A percentile compares a stretch with the other conserved stretches of the same genome.
These are phyloP conservation scores for Microplitis deprimator DNA, from an alignment of 2,888 invertebrate genomes.

Conservation along the genomic window DNA sequence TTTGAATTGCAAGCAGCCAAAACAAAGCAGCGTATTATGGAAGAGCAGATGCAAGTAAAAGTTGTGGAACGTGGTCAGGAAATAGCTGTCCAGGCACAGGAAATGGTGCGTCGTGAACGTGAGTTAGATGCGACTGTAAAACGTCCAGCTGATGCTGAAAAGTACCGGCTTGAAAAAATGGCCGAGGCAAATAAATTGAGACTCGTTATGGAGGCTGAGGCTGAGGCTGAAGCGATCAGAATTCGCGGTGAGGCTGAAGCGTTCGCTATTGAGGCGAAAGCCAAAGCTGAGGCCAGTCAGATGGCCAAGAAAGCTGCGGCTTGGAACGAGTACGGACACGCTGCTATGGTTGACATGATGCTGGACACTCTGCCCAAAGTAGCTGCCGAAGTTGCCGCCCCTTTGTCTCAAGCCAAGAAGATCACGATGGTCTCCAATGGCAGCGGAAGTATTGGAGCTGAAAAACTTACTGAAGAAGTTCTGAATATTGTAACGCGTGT, in stretches of 20 bases:
- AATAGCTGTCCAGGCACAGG: conserved; percentile 96
- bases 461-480: conserved; percentile 95
- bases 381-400: conserved; percentile 97
- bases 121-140: conserved; percentile 94
- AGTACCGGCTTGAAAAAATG: conserved; percentile 88
- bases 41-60: conserved; percentile 97
- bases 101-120: conserved; percentile 90
- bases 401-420: conserved; percentile 93
- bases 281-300: conserved; percentile 96
- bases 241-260: conserved; percentile 93
- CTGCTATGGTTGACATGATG: conserved; percentile 97
- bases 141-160: conserved; percentile 97
- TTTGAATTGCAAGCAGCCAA: conserved; percentile 95
- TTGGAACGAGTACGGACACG: conserved; percentile 95
- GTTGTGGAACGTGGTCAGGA: conserved; percentile 94
- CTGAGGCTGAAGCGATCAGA: conserved; percentile 90
- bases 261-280: conserved; percentile 93
- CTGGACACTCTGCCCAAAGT: conserved; percentile 96
- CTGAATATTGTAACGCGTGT: conserved; percentile 93
- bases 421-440: conserved; percentile 98
- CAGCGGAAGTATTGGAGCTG: conserved; percentile 91
- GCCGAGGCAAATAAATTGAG: conserved; percentile 93
- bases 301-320: conserved; percentile 98
- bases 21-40: conserved; percentile 95
- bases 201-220: conserved; percentile 94